phyloP scores from a whole-genome alignment of 2,888 invertebrate genomes.

The Rhamnusium bicolor region DNA sequence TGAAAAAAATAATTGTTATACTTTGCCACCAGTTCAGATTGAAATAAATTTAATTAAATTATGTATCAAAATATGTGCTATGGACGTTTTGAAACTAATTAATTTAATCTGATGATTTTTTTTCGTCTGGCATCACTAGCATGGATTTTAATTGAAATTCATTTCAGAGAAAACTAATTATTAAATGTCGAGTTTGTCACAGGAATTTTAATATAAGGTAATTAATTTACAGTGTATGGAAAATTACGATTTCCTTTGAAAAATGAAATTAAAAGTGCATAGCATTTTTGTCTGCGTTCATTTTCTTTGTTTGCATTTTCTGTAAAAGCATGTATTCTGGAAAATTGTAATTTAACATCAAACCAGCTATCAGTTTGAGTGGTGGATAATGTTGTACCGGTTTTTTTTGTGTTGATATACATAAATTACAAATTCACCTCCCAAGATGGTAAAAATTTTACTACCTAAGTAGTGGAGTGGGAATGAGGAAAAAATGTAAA shows the following conservation, averaged over 20 bases:
- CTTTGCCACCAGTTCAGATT: not conserved
- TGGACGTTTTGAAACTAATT: slow-evolving; percentile 26
- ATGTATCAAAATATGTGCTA: slow-evolving; percentile 15
- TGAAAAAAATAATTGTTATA: too few species aligned
- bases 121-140: slow-evolving; percentile 23
- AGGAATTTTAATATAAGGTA: slow-evolving; percentile 65
- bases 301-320: slow-evolving; percentile 8
- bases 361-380: not conserved
- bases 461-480: too few species aligned
- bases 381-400: not conserved
- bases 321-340: not conserved
- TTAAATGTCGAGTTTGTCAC: slow-evolving; percentile 62
- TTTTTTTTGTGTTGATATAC: too few species aligned
- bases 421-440: too few species aligned
- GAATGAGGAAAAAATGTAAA: too few species aligned
- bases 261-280: slow-evolving; percentile 16
- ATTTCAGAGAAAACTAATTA: slow-evolving; percentile 64
- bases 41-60: slow-evolving; percentile 26
- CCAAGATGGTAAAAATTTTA: too few species aligned
- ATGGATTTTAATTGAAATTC: slow-evolving; percentile 59
- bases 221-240: slow-evolving; percentile 58
- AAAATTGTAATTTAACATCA: not conserved
- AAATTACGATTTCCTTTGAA: slow-evolving; percentile 18
- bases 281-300: not conserved
- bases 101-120: slow-evolving; percentile 38